Base-by-base conservation (phyloP, 2,113 vertebrate species). In the Mesoclemmys tuberculata region DNA sequence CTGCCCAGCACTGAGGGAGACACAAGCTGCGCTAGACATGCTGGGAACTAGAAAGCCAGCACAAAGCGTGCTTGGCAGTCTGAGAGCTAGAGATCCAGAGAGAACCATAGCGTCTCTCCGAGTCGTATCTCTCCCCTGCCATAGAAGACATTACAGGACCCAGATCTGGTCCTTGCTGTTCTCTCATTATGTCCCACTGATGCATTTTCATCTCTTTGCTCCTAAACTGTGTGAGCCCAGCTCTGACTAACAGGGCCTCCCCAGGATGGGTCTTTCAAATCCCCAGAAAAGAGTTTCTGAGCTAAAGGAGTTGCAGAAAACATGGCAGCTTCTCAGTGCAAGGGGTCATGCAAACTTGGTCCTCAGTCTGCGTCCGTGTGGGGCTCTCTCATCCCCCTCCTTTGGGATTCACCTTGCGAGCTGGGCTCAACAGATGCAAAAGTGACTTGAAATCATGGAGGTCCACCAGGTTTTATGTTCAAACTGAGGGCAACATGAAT, bases 1-100 rank as follows among this genome's bases (percentile, higher is more conserved):
- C 75, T 51, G 55, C 55, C 77, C 61, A 7, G 46, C 1, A 0
- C 1, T 1, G 4, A 2, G 13, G 51, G 44, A 56, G 6, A n/a
- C 1, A 26, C 18, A 64, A 18, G 2, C 14, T 31, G 29, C 13
- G 29, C 58, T 61, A 61, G 58, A 14, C 58, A 61, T 5, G 29
- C 58, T 41, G 38, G 21, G 38, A 74, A 19, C 38, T 75, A 41
- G 38, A 75, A 44, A 41, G n/a, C 38, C 21, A 4, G 16, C 61
- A 35, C 31, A n/a, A n/a, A 64, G 1, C 3, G 31, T 6, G 12
- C 56, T 58, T 31, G 13, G 56, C 27, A 68, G 35, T 19, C 35
- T n/a, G 18, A 35, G 35, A 52, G 13, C 51, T 52, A 49, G 51
- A 14, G 51, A 52, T 5, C 51, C 51, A 58, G 56, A 58, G 56